Base-by-base conservation (phyloP, 2,888 invertebrate species). In the Linhomoeus sp. region DNA sequence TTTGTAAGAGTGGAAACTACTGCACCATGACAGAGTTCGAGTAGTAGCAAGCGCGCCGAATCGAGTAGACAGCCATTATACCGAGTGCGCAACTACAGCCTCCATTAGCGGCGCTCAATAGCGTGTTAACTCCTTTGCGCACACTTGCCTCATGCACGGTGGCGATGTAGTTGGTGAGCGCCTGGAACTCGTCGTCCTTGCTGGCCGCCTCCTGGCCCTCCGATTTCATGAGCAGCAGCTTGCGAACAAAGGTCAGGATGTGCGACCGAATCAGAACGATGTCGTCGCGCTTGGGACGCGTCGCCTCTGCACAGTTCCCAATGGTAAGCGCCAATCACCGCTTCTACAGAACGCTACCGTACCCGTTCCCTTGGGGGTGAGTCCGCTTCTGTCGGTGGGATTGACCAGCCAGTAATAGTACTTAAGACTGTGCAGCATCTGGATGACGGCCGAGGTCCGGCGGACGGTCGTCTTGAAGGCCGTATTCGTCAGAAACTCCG, bases 341-440 rank as follows among this genome's bases (percentile, higher is more conserved):
- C n/a, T n/a, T n/a, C n/a, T n/a, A 29, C 29, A 29, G 7, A 12
- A 9, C 7, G 29, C 12, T 5, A 12, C 29, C 77, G 74, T 67
- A 88, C 90, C 88, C 56, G 86, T 71, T 60, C 88, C 90, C 70
- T 90, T 92, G 23, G 92, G 88, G 49, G 79, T 79, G 62, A 90
- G 87, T 46, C 88, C 88, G 69, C 88, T 90, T 70, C 88, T 86
- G 53, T 83, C 77, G 54, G 83, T 75, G 1, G 97, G 94, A 73
- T 88, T 88, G 50, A 83, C 81, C 41, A 97, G 85, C 94, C 94
- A 99, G 68, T 97, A 97, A 71, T 94, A 97, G 69, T 87, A 92
- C 72, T 97, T 97, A 52, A 99, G 75, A 2, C 97, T 90, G 68
- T 99, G 94, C 56, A 97, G 86, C 25, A 92, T 90, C 71, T 97